Base-by-base conservation (phyloP, 2,888 invertebrate species). In the Noctuana brunneofusca region DNA sequence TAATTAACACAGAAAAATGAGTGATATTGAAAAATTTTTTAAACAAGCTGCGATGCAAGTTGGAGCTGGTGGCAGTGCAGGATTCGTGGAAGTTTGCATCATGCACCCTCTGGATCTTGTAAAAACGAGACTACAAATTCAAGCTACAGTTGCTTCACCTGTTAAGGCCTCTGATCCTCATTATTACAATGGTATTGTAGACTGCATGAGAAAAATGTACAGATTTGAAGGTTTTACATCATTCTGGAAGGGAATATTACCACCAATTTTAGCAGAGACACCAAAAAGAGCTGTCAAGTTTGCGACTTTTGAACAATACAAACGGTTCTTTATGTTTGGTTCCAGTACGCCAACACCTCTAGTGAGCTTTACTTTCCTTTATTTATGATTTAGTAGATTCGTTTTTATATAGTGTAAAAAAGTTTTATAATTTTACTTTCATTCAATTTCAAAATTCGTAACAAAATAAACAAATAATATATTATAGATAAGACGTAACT, bases 31-130 rank as follows among this genome's bases (percentile, higher is more conserved):
- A 68, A 85, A 81, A 66, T 65, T 93, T 63, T 73, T 94, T 43
- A 95, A 95, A 79, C 94, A 96, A 83, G 96, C 95, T 59, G 93
- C 93, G 0, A 95, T 97, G 87, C 97, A 97, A 89, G 94, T 97
- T 73, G 95, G 95, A 53, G 95, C 98, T 66, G 98, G 98, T 66
- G 98, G 98, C 60, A 96, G 96, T 69, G 98, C 98, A 74, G 97
- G 97, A 82, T 97, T 98, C 85, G 94, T 98, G 54, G 98, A 98
- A 93, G 97, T 98, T 66, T 97, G 97, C 81, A 95, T 98, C 57
- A 98, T 98, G 98, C 98, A 98, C 87, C 98, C 98, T 0, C 88
- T 98, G 80, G 98, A 98, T 86, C 92, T 98, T 65, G 95, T 98
- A 2, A 98, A 98, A 89, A 98, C 98, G 1, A 93, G 98, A 71